Base-by-base conservation (phyloP, 2,113 vertebrate genomes). In the Melospiza georgiana region DNA sequence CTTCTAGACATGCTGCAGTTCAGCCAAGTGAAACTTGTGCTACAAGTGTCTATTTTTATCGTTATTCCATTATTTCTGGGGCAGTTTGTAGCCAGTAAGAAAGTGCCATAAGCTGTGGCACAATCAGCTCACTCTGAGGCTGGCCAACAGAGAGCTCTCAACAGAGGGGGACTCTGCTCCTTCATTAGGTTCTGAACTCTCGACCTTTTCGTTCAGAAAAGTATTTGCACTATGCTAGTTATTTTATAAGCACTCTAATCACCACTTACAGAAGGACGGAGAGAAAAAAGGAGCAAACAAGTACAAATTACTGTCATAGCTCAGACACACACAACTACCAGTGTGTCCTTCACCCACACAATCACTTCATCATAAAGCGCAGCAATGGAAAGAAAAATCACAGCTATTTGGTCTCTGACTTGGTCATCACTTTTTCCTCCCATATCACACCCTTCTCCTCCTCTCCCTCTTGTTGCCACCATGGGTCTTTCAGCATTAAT, bases 181-280 rank as follows among this genome's bases (percentile, higher is more conserved):
- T 87, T 95, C 87, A 73, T 91, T 93, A 86, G 58, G 78, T 94
- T 93, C 90, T 93, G 80, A 94, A 89, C 88, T 72, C 68, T 67
- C 0, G 3, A 78, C 85, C 85, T 81, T 84, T 72, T 54, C 35
- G 61, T 93, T 78, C 88, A 87, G 76, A 87, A 80, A 96, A 95
- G 65, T 78, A 95, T 95, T 89, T 90, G 88, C 52, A 86, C 82
- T 94, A 93, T 93, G 93, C 44, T 30, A 90, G 93, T 80, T 94
- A 96, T 95, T 96, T 94, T 74, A 73, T 67, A 90, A 94, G 89
- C 65, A 21, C 71, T 49, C 79, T 89, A 75, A 61, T 81, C 52
- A 39, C 66, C 43, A 13, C 59, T 88, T 76, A 31, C 7, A 82
- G 18, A 52, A 24, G 12, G 46, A 71, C n/a, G 52, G 81, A 83